Base-by-base conservation (phyloP, 2,888 invertebrate species). In the Cryptocephalus moraei region DNA sequence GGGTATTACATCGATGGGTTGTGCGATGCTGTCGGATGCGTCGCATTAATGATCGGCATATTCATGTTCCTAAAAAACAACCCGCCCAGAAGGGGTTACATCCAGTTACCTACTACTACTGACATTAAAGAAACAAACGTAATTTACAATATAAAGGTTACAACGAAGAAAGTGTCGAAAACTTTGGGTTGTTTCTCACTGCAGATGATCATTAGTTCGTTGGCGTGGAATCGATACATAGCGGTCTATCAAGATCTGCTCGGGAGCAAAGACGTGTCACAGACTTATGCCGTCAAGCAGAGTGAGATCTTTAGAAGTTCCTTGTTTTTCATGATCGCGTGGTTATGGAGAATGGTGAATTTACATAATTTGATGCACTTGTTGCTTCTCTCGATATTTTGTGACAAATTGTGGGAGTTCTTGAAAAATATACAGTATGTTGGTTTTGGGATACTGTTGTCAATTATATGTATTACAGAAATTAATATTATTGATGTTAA, bases 141-240 rank as follows among this genome's bases (percentile, higher is more conserved):
- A 34, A 76, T 79, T 12, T 82, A 81, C 56, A 83, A 84, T 66
- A 79, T 80, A 11, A 82, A 83, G 66, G 79, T 82, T 14, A 76
- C 80, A 1, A 80, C 80, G 33, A 80, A 79, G 46, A 79, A 82
- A 54, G 79, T 86, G 14, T 72, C 77, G 0, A 78, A 79, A 56
- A 82, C 82, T 47, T 67, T 86, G 14, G 70, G 80, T 11, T 73
- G 83, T 55, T 81, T 85, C 57, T 76, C 81, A 4, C 81, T 82
- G 0, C 88, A 86, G 64, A 74, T 90, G 64, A 63, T 86, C 43
- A 66, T 88, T 0, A 84, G 86, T 47, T 88, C 88, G 0, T 72
- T 84, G 45, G 82, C 84, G 8, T 91, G 91, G 91, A 90, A 91
- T 71, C 78, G 88, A 32, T 89, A 88, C 60, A 87, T 91, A 57